These are phyloP conservation scores for Microplitis mediator DNA, from an alignment of 1,140 invertebrate species.

Conservation along the genomic window DNA sequence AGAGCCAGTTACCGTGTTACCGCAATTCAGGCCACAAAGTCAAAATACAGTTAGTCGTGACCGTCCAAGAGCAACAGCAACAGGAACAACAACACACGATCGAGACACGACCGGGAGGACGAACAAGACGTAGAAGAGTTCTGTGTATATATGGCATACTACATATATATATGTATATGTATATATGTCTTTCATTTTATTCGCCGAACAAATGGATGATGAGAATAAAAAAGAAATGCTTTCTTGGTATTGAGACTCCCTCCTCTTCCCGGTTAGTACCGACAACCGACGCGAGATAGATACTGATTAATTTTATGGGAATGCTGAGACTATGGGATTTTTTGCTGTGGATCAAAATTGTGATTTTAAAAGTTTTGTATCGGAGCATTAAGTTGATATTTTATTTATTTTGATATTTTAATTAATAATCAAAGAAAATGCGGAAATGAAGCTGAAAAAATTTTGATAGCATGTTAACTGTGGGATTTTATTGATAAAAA, in stretches of 20 bases:
- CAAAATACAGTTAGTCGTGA: slow-evolving; percentile 63
- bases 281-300: not conserved
- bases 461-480: too few relatives aligned
- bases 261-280: not conserved
- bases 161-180: too few relatives aligned
- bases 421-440: too few relatives aligned
- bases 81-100: slow-evolving; percentile 3
- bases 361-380: too few relatives aligned
- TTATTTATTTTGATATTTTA: too few relatives aligned
- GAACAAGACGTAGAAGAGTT: slow-evolving; percentile 28
- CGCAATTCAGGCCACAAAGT: slow-evolving; percentile 65
- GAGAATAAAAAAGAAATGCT: slow-evolving; percentile 22
- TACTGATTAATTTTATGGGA: too few relatives aligned
- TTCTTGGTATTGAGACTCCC: slow-evolving; percentile 17
- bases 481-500: too few relatives aligned
- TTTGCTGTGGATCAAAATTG: too few relatives aligned
- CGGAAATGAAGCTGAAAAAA: too few relatives aligned
- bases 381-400: too few relatives aligned
- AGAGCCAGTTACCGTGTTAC: slow-evolving; percentile 64
- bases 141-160: too few relatives aligned
- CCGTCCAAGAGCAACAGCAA: slow-evolving; percentile 30
- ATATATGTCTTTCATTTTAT: not conserved
- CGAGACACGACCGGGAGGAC: slow-evolving; percentile 28
- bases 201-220: not conserved
- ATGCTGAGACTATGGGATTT: too few relatives aligned